phyloP scores from a whole-genome alignment of 2,888 invertebrate species.

The Camptogramma bilineatum region DNA sequence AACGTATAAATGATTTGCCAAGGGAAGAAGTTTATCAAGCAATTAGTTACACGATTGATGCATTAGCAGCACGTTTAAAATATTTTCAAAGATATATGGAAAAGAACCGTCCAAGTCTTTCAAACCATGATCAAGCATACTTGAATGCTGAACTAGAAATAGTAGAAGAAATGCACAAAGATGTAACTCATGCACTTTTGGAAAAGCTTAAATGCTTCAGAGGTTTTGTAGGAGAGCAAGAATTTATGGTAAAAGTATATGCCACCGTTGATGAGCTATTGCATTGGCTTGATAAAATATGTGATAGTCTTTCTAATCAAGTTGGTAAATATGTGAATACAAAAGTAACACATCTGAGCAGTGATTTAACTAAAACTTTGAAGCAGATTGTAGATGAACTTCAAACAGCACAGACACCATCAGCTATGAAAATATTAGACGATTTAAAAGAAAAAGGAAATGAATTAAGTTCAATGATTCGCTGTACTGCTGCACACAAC shows the following conservation, averaged over 20 bases:
- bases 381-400: slow-evolving; percentile 71
- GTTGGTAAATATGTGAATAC: slow-evolving; percentile 65
- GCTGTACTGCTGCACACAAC: slow-evolving; percentile 59
- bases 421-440: slow-evolving; percentile 56
- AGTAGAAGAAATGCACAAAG: slow-evolving; percentile 76
- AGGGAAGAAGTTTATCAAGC: slow-evolving; percentile 65
- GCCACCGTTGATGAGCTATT: slow-evolving; percentile 62
- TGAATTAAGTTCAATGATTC: slow-evolving; percentile 65
- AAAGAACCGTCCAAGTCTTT: slow-evolving; percentile 52
- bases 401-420: slow-evolving; percentile 50
- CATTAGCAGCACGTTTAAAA: slow-evolving; percentile 64
- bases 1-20: slow-evolving; percentile 50
- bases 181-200: slow-evolving; percentile 56
- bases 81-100: slow-evolving; percentile 69
- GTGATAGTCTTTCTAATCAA: slow-evolving; percentile 63
- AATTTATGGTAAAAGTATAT: slow-evolving; percentile 60
- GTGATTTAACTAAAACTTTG: slow-evolving; percentile 68
- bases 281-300: slow-evolving; percentile 72
- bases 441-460: slow-evolving; percentile 63
- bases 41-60: slow-evolving; percentile 70
- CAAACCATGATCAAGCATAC: slow-evolving; percentile 58
- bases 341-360: slow-evolving; percentile 57
- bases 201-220: slow-evolving; percentile 67
- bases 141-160: slow-evolving; percentile 72
- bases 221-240: slow-evolving; percentile 53